phyloP scores from a whole-genome alignment of 1,140 invertebrate genomes.

The Magallana angulata region DNA sequence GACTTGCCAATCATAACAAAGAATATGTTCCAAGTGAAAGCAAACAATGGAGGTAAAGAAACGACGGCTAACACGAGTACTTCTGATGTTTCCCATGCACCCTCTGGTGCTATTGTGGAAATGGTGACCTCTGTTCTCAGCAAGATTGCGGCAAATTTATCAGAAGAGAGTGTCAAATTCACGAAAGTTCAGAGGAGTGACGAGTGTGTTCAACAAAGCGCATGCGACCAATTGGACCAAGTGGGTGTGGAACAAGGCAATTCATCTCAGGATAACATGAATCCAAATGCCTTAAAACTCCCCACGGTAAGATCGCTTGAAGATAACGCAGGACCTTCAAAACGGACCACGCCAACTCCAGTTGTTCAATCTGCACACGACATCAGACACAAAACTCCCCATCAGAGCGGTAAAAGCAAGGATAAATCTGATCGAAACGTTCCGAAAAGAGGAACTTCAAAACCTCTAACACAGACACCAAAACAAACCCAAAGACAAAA shows the following conservation, averaged over 20 bases:
- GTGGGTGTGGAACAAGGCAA: not conserved
- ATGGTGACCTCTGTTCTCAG: conserved; percentile 8
- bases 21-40: not conserved
- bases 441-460: not conserved
- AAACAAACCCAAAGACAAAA: not conserved
- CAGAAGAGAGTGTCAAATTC: not conserved
- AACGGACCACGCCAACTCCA: not conserved
- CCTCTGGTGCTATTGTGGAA: conserved; percentile 1
- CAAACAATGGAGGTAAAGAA: not conserved
- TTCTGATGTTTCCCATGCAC: not conserved
- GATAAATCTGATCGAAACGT: not conserved
- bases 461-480: not conserved
- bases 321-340: not conserved
- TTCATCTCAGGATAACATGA: not conserved
- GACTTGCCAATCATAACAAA: conserved; percentile 11
- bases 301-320: not conserved
- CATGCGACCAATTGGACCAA: not conserved
- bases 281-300: conserved; percentile 21
- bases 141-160: conserved; percentile 11
- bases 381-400: not conserved
- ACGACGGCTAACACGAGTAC: not conserved
- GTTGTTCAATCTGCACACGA: not conserved
- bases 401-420: not conserved
- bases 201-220: not conserved
- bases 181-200: not conserved